Conservation (phyloP, 2,797 vertebrate genomes). For the Merluccius polli region DNA sequence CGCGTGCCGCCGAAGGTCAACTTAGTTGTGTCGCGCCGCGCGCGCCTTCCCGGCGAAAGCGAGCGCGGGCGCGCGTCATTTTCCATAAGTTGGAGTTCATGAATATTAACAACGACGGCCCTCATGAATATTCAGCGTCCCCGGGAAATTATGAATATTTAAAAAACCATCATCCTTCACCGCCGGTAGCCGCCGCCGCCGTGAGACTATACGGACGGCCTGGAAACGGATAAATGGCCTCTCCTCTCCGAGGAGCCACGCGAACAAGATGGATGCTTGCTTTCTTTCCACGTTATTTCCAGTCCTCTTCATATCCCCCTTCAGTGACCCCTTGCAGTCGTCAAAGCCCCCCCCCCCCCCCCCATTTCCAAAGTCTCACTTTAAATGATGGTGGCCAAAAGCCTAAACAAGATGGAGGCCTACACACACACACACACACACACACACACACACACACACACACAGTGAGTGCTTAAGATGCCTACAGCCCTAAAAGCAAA, state of each 20-base stretch:
- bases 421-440: no score
- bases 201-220: constrained; percentile 66
- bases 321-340: no score
- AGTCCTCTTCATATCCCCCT: no score
- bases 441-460: no score
- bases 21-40: constrained; percentile 13
- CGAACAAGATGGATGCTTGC: neutral
- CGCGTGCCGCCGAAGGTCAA: neutral
- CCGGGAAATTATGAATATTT: constrained; percentile 68
- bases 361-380: no score
- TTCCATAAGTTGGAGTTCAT: constrained; percentile 65
- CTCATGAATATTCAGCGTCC: constrained; percentile 66
- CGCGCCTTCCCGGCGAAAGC: constrained; percentile 28
- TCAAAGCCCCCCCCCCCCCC: no score
- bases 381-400: no score
- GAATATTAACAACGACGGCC: constrained; percentile 58
- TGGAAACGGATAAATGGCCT: constrained; percentile 66
- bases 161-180: constrained; percentile 58
- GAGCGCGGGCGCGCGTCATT: constrained; percentile 63
- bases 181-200: constrained; percentile 48
- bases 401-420: no score
- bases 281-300: no score
- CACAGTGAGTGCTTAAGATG: no score
- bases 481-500: no score
- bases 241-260: constrained; percentile 40